Percentiles rank a stretch among this genome's conserved stretches.
These are phyloP conservation scores for Mimas tiliae DNA, from an alignment of 2,888 invertebrate genomes.

Conservation along the genomic window DNA sequence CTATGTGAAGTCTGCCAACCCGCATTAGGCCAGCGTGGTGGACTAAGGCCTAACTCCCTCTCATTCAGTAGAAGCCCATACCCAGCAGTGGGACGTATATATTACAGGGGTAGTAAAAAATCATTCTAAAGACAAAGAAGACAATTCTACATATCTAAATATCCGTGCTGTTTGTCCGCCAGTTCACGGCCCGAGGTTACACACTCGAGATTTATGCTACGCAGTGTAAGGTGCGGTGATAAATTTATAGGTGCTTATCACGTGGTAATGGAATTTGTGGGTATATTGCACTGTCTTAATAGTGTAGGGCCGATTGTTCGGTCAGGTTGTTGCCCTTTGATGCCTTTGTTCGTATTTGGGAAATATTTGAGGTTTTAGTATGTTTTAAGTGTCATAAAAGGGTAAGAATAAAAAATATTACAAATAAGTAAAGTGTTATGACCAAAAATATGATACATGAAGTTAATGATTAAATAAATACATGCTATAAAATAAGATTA, in stretches of 20 bases:
- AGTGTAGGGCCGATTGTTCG: conserved; percentile 18
- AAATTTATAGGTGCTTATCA: conserved; percentile 79
- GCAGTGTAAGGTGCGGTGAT: conserved; percentile 63
- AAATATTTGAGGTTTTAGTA: neutral
- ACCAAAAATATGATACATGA: too few relatives aligned
- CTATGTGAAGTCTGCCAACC: too few relatives aligned
- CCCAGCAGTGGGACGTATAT: too few relatives aligned
- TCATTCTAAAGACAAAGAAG: too few relatives aligned
- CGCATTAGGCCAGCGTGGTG: too few relatives aligned
- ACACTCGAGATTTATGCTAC: conserved; percentile 61
- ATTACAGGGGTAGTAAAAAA: too few relatives aligned
- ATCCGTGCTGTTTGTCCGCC: conserved; percentile 6
- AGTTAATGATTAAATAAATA: too few relatives aligned
- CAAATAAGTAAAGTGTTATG: too few relatives aligned
- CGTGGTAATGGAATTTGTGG: conserved; percentile 62
- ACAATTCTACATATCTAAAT: neutral
- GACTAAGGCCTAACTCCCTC: too few relatives aligned
- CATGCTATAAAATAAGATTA: too few relatives aligned
- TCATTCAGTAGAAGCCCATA: too few relatives aligned
- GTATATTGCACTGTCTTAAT: conserved; percentile 37
- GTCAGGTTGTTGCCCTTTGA: conserved; percentile 16
- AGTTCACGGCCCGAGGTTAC: conserved; percentile 41
- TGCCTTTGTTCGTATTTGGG: neutral
- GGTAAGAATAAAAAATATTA: too few relatives aligned
- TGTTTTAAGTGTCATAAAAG: neutral